These are phyloP conservation scores for Agelaius tricolor DNA, from an alignment of 2,113 vertebrate species.

Conservation along the genomic window DNA sequence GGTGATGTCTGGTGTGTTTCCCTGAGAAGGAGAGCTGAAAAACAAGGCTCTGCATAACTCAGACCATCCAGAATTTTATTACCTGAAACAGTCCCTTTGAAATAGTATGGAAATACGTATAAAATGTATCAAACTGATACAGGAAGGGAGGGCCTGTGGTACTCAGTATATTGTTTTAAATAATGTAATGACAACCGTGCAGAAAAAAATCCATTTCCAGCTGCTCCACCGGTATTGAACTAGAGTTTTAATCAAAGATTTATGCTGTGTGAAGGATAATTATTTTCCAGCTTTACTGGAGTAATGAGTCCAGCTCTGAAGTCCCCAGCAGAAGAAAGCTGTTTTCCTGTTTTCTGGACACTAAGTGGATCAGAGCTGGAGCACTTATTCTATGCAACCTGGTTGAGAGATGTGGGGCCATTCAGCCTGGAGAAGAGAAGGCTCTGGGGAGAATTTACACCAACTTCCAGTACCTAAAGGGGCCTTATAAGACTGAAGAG, in stretches of 20 bases:
- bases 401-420: not conserved
- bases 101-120: not conserved
- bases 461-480: not conserved
- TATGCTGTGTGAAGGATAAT: not conserved
- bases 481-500: not conserved
- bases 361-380: not conserved
- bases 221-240: not conserved
- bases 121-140: not conserved
- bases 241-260: not conserved
- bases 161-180: not conserved
- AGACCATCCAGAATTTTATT: not conserved
- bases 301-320: not conserved
- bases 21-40: not conserved
- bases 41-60: not conserved
- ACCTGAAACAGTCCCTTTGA: not conserved
- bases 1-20: fast-evolving
- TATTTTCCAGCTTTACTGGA: not conserved
- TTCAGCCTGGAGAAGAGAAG: not conserved
- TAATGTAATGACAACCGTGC: not conserved
- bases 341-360: not conserved
- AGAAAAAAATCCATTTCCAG: not conserved
- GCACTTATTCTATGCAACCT: not conserved
- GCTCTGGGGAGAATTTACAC: not conserved
- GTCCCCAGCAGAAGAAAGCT: not conserved
- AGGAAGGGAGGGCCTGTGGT: not conserved